A percentile compares a stretch with the other conserved stretches of the same genome.
phyloP scores from a whole-genome alignment of 2,113 vertebrate genomes.

The Gracilinanus agilis region DNA sequence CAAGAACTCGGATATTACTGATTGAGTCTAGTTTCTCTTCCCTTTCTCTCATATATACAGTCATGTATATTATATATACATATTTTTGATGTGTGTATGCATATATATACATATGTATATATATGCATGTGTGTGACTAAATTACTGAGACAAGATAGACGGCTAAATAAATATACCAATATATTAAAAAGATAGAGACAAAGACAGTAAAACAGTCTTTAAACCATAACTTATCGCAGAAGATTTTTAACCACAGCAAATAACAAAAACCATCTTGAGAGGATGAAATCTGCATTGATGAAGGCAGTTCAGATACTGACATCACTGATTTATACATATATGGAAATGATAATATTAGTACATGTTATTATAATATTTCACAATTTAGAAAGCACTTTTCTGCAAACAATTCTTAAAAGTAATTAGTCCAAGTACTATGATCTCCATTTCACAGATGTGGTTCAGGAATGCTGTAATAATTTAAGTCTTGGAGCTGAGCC shows the following conservation, averaged over 20 bases:
- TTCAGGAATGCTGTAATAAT: background rate
- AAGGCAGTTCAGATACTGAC: background rate
- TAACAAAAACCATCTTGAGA: background rate
- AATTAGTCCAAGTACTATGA: background rate
- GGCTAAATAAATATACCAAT: background rate
- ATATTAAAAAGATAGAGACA: background rate
- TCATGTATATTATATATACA: background rate
- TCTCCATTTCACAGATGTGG: background rate
- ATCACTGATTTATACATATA: background rate
- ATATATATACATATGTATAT: too few relatives aligned
- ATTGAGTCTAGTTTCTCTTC: background rate
- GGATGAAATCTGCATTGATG: background rate
- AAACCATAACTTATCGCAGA: background rate
- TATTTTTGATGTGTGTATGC: background rate
- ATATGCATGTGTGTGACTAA: too few relatives aligned
- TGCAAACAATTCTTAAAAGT: background rate
- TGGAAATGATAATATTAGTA: background rate
- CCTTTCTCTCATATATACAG: too few relatives aligned
- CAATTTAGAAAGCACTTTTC: background rate
- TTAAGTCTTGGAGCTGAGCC: background rate
- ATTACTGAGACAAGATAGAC: background rate
- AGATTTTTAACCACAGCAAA: background rate
- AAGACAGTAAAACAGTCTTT: background rate
- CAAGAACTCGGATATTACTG: background rate
- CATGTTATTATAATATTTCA: background rate